phyloP scores from a whole-genome alignment of 1,140 invertebrate species.

The Camponotus vicinus region DNA sequence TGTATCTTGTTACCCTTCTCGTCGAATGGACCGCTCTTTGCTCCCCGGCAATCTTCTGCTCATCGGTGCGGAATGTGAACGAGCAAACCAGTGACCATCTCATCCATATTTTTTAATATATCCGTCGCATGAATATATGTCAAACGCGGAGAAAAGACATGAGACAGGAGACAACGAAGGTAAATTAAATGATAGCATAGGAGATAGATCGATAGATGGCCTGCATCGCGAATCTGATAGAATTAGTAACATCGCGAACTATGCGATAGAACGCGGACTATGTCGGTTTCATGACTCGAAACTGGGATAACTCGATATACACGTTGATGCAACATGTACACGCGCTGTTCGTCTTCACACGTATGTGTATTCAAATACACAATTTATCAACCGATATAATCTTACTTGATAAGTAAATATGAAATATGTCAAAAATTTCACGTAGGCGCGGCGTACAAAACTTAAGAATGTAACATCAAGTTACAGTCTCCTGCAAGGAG shows the following conservation, averaged over 20 bases:
- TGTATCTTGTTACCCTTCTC: constrained; percentile 50
- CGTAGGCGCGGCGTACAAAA: constrained; percentile 6
- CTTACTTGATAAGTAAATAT: constrained; percentile 68
- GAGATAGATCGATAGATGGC: constrained; percentile 21
- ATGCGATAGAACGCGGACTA: constrained; percentile 68
- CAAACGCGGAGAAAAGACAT: neutral
- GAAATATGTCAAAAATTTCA: constrained; percentile 70
- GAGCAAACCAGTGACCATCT: neutral
- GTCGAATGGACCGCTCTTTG: constrained; percentile 43
- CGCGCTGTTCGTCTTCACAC: constrained; percentile 4
- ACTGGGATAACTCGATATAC: constrained; percentile 76
- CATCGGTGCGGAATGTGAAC: constrained; percentile 29
- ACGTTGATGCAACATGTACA: constrained; percentile 33
- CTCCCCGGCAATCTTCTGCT: constrained; percentile 20
- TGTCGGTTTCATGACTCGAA: constrained; percentile 67
- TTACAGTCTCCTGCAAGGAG: neutral
- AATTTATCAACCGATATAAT: constrained; percentile 72
- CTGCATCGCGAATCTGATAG: constrained; percentile 21
- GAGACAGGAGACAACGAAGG: neutral
- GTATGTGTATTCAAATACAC: constrained; percentile 69
- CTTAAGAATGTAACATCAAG: constrained; percentile 26
- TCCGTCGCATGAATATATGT: constrained; percentile 3
- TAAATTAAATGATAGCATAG: constrained; percentile 9
- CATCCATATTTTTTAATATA: neutral
- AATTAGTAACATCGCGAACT: constrained; percentile 73